These are phyloP conservation scores for Chouioia cunea DNA, from an alignment of 2,888 invertebrate species.

Conservation along the genomic window DNA sequence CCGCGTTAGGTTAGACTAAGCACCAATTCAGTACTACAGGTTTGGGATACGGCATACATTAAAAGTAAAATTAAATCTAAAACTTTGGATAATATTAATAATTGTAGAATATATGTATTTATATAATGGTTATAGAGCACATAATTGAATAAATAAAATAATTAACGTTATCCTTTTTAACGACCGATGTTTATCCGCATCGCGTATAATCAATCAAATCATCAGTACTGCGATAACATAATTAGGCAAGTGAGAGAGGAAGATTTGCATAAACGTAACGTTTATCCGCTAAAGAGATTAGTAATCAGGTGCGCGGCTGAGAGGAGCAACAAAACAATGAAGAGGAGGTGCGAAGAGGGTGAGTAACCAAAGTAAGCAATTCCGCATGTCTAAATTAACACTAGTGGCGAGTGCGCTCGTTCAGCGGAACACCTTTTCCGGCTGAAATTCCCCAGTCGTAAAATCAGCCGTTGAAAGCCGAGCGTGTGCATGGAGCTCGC, in stretches of 20 bases:
- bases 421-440: constrained; percentile 32
- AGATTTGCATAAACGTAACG: neutral
- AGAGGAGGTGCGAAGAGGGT: neutral
- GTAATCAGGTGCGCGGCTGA: constrained; percentile 10
- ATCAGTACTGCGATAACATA: neutral
- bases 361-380: constrained; percentile 22
- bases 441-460: constrained; percentile 35
- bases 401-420: constrained; percentile 7
- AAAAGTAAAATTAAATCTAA: no score
- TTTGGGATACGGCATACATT: no score
- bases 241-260: neutral
- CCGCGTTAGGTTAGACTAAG: neutral
- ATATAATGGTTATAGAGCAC: no score
- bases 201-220: neutral
- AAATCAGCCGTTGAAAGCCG: constrained; percentile 40
- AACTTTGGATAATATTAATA: no score
- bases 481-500: neutral
- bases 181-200: no score
- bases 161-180: no score
- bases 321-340: constrained; percentile 15
- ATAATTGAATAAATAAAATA: no score
- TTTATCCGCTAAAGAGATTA: constrained; percentile 2
- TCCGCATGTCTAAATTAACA: constrained; percentile 39
- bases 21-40: no score
- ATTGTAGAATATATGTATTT: no score